A percentile compares a stretch with the other conserved stretches of the same genome.
Evolutionary conservation across 2,888 invertebrate genomes (phyloP).

Genomic region (Nemotelus pantherinus): DNA sequence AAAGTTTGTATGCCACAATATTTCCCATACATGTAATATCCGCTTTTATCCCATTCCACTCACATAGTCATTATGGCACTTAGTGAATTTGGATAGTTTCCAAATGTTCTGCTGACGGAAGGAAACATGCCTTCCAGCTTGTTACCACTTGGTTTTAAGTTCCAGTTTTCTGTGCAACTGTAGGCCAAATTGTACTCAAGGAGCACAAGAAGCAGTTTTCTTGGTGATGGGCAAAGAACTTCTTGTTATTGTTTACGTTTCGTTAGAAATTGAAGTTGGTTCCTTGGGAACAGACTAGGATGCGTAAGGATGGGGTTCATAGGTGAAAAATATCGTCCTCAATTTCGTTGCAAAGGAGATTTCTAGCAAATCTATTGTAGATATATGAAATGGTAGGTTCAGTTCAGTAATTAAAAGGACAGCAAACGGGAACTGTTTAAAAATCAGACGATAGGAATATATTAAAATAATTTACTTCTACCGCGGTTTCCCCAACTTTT

Average conservation of each 20-base stretch:
- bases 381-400: too few species aligned
- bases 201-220: background rate
- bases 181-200: background rate
- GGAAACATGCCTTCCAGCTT: slow-evolving; percentile 25
- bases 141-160: background rate
- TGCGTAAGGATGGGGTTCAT: too few species aligned
- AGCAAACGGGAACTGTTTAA: too few species aligned
- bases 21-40: background rate
- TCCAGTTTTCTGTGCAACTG: background rate
- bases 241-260: background rate
- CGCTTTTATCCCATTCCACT: slow-evolving; percentile 25
- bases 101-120: slow-evolving; percentile 35
- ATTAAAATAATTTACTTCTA: too few species aligned
- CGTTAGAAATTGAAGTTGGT: too few species aligned
- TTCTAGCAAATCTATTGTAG: too few species aligned
- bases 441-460: too few species aligned
- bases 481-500: too few species aligned
- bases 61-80: slow-evolving; percentile 36
- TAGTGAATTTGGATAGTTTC: slow-evolving; percentile 42
- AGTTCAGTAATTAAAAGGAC: too few species aligned
- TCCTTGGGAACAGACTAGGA: too few species aligned
- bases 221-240: background rate
- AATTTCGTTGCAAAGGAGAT: too few species aligned
- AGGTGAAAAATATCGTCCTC: too few species aligned
- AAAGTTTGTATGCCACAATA: background rate